Conservation (phyloP, 2,888 invertebrate genomes). For the Leistus spinibarbis region DNA sequence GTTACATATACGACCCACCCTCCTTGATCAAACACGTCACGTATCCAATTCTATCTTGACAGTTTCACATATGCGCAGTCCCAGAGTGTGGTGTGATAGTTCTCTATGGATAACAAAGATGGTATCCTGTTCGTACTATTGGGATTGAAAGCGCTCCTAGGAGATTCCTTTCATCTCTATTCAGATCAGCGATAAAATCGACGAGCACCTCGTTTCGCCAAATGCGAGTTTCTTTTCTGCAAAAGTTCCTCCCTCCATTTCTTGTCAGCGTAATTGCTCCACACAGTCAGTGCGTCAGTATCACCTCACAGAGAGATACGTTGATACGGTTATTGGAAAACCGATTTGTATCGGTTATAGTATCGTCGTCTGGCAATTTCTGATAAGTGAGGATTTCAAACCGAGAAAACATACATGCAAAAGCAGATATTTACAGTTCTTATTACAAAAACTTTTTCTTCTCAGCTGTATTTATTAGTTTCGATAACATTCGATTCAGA, state of each 20-base stretch:
- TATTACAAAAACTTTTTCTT: background rate
- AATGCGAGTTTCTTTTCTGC: slow-evolving; percentile 1
- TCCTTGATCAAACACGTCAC: slow-evolving; percentile 21
- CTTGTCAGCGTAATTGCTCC: too few species aligned
- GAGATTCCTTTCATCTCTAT: slow-evolving; percentile 11
- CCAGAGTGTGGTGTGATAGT: background rate
- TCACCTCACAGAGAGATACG: background rate
- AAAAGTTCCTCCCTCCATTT: background rate
- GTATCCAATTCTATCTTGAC: slow-evolving; percentile 11
- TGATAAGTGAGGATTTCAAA: slow-evolving; percentile 9
- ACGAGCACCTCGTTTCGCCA: slow-evolving; percentile 6
- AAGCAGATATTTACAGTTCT: slow-evolving; percentile 2
- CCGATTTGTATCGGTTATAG: slow-evolving; percentile 32
- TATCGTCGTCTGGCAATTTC: slow-evolving; percentile 14
- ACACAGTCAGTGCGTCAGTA: background rate
- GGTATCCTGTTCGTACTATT: background rate
- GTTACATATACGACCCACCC: slow-evolving; percentile 3
- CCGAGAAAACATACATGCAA: background rate
- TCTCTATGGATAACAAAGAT: background rate
- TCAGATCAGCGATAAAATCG: slow-evolving; percentile 28
- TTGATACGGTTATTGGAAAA: slow-evolving; percentile 31
- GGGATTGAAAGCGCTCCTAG: slow-evolving; percentile 11
- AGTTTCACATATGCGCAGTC: background rate
- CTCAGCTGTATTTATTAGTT: background rate
- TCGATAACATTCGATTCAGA: background rate